Percentiles rank a stretch among this genome's conserved stretches.
Conservation (phyloP, 2,888 invertebrate genomes). For the Adineta ricciae region DNA sequence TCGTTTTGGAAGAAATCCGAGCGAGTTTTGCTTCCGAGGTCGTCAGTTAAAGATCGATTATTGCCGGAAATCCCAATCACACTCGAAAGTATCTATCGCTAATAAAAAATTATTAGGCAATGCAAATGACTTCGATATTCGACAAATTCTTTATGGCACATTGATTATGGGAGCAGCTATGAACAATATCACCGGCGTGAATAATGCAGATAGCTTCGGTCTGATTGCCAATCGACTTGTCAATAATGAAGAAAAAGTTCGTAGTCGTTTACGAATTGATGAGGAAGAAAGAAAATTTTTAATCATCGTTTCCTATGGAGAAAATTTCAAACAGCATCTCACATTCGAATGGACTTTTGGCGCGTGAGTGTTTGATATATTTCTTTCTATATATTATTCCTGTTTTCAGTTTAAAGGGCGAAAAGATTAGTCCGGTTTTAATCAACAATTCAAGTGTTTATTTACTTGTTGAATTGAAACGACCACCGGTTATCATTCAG, state of each 20-base stretch:
- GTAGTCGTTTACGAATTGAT: not conserved
- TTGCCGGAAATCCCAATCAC: too few species aligned
- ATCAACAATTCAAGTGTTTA: not conserved
- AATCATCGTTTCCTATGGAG: not conserved
- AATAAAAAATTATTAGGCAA: too few species aligned
- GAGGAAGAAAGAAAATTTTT: not conserved
- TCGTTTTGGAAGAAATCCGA: too few species aligned
- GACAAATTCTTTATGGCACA: not conserved
- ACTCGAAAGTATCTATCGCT: too few species aligned
- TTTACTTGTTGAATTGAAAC: not conserved
- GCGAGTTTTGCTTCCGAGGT: too few species aligned
- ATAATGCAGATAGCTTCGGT: not conserved
- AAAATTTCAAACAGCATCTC: not conserved
- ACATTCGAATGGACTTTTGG: not conserved
- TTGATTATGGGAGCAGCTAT: not conserved
- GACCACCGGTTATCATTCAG: not conserved
- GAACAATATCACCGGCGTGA: not conserved
- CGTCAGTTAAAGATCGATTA: too few species aligned
- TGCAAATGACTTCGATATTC: too few species aligned
- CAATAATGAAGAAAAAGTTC: not conserved
- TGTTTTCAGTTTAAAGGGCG: not conserved
- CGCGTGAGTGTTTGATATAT: not conserved
- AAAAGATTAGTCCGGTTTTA: not conserved
- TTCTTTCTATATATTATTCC: not conserved
- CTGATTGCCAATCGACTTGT: not conserved